phyloP scores from a whole-genome alignment of 2,797 vertebrate species.

The Leucoraja ocellata region DNA sequence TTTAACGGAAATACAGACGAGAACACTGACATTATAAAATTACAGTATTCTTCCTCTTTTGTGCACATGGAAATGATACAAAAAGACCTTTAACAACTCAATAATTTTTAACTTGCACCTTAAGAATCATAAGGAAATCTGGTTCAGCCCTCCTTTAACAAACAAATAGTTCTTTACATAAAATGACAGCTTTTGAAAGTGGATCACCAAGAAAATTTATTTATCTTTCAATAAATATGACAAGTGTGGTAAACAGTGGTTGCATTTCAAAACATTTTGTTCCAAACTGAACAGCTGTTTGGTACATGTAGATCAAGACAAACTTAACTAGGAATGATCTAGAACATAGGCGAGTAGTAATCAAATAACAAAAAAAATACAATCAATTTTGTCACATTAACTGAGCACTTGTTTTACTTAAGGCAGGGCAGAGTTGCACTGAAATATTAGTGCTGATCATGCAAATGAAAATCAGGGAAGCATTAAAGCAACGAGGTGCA shows the following conservation, averaged over 20 bases:
- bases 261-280: conserved; percentile 43
- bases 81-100: not conserved
- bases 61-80: no score
- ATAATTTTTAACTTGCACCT: not conserved
- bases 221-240: conserved; percentile 59
- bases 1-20: no score
- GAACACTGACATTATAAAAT: no score
- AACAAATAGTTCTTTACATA: not conserved
- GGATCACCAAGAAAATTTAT: conserved; percentile 56
- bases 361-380: conserved; percentile 33
- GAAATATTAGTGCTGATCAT: conserved; percentile 44
- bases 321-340: conserved; percentile 38
- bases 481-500: not conserved
- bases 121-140: not conserved
- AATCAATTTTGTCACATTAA: conserved; percentile 37
- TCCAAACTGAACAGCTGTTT: not conserved
- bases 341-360: not conserved
- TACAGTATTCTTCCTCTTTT: no score
- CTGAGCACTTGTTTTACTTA: conserved; percentile 43
- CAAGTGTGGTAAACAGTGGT: conserved; percentile 48
- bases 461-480: conserved; percentile 33
- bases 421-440: conserved; percentile 48
- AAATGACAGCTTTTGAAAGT: not conserved
- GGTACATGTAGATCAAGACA: conserved; percentile 38
- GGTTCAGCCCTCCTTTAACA: not conserved